phyloP scores from a whole-genome alignment of 2,113 vertebrate species.

The Hypanus sabinus region DNA sequence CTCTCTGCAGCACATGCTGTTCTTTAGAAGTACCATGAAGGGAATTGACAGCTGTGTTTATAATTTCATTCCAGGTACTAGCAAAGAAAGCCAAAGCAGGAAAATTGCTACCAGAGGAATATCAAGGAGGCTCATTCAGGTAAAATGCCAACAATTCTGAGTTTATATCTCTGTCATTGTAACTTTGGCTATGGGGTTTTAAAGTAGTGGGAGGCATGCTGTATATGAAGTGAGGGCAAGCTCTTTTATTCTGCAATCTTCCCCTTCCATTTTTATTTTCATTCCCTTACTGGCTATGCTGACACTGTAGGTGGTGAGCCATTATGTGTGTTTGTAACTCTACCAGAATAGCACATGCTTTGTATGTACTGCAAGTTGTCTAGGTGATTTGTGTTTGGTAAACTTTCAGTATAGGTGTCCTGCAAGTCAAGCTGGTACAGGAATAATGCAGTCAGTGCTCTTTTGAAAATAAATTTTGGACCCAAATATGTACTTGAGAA shows the following conservation, averaged over 20 bases:
- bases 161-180: not conserved
- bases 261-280: not conserved
- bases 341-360: not conserved
- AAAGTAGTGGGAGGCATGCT: not conserved
- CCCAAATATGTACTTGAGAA: not conserved
- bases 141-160: conserved; percentile 49
- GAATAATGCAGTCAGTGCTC: not conserved
- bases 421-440: not conserved
- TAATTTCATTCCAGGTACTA: conserved; percentile 59
- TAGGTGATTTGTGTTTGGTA: not conserved
- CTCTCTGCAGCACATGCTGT: not conserved
- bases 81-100: conserved; percentile 89
- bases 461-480: not conserved
- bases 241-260: not conserved
- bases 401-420: not conserved
- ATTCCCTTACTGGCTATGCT: not conserved
- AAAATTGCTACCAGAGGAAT: conserved; percentile 88
- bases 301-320: not conserved
- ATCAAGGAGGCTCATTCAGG: conserved; percentile 95
- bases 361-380: conserved; percentile 1
- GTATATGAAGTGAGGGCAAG: not conserved
- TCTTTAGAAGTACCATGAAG: not conserved
- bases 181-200: not conserved
- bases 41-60: not conserved
- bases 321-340: not conserved